These are phyloP conservation scores for Lithobates sylvaticus DNA, from an alignment of 2,797 vertebrate species.

Conservation along the genomic window DNA sequence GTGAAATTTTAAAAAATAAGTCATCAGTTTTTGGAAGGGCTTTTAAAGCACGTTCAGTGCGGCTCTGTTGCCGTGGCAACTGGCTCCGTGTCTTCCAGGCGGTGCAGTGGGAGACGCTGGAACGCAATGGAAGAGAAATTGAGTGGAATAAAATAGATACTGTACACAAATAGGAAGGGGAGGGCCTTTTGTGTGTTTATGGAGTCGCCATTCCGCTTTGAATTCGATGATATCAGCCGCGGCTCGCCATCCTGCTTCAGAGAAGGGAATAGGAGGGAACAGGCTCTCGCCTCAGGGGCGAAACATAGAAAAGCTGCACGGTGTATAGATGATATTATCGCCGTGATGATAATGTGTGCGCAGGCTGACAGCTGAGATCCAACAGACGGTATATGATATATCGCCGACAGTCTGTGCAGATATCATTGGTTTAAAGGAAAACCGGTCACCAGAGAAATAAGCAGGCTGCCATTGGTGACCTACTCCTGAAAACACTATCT, in stretches of 20 bases:
- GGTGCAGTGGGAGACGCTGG: constrained; percentile 5
- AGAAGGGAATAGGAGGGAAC: no score
- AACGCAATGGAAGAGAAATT: background rate
- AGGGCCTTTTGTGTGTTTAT: background rate
- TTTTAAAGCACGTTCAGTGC: background rate
- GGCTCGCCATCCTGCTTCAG: no score
- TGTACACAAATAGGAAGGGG: background rate
- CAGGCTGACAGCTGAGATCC: background rate
- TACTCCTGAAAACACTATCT: no score
- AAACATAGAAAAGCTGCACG: background rate
- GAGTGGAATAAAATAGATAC: background rate
- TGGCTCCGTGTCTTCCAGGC: background rate
- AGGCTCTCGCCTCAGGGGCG: background rate
- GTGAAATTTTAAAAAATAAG: background rate
- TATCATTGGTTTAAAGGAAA: no score
- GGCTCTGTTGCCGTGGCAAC: constrained; percentile 45
- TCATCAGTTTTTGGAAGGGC: background rate
- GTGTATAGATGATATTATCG: background rate
- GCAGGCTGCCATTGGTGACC: no score
- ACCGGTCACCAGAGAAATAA: no score
- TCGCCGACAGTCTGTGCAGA: no score
- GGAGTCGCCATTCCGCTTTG: no score
- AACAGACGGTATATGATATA: background rate
- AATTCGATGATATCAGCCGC: no score
- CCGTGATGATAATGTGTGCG: background rate